These are phyloP conservation scores for Epinotia bilunana DNA, from an alignment of 2,888 invertebrate genomes.

Conservation along the genomic window DNA sequence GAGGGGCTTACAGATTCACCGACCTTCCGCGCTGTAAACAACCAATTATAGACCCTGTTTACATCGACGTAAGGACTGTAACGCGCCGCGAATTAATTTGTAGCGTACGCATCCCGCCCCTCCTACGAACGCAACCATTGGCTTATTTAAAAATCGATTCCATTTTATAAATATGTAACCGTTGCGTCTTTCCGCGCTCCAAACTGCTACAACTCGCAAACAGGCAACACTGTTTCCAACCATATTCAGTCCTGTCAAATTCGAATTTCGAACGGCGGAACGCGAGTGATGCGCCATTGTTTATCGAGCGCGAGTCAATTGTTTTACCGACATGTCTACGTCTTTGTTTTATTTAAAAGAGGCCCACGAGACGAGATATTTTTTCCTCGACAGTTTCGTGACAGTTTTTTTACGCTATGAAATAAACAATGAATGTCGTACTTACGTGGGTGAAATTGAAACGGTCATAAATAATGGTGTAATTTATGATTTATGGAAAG, in stretches of 20 bases:
- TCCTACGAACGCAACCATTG: slow-evolving; percentile 73
- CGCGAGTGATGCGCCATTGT: slow-evolving; percentile 60
- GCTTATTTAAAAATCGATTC: slow-evolving; percentile 84
- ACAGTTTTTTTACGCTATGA: slow-evolving; percentile 64
- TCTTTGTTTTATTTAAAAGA: slow-evolving; percentile 83
- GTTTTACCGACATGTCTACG: slow-evolving; percentile 83
- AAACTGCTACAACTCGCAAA: slow-evolving; percentile 52
- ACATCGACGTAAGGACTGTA: not conserved
- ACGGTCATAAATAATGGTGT: slow-evolving; percentile 81
- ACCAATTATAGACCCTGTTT: slow-evolving; percentile 4
- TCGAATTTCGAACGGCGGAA: slow-evolving; percentile 53
- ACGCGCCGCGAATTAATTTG: slow-evolving; percentile 64
- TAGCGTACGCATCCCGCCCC: slow-evolving; percentile 74
- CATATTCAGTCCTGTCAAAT: slow-evolving; percentile 47
- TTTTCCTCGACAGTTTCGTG: slow-evolving; percentile 63
- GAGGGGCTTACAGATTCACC: slow-evolving; percentile 37
- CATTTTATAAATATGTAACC: slow-evolving; percentile 85
- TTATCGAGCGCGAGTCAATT: slow-evolving; percentile 69
- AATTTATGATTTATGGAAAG: slow-evolving; percentile 75
- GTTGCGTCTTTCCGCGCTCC: slow-evolving; percentile 66
- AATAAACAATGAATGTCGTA: slow-evolving; percentile 70
- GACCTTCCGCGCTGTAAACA: slow-evolving; percentile 1
- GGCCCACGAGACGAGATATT: slow-evolving; percentile 70
- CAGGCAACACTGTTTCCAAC: slow-evolving; percentile 46
- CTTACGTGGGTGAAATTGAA: slow-evolving; percentile 79